phyloP scores from a whole-genome alignment of 2,888 invertebrate genomes.

The Stenchaetothrips biformis region DNA sequence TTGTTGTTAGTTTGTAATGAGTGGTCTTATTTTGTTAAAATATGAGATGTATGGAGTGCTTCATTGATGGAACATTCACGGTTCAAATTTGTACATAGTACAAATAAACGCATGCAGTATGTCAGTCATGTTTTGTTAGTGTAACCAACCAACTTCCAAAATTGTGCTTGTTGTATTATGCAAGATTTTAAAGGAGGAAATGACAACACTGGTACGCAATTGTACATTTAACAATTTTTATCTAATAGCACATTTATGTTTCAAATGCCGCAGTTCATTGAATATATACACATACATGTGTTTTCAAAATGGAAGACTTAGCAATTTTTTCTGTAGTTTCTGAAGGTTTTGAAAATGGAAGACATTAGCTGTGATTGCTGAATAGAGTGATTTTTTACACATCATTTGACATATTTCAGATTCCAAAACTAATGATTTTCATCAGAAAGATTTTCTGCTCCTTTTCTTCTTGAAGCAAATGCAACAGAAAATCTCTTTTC shows the following conservation, averaged over 20 bases:
- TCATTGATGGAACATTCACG: neutral
- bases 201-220: neutral
- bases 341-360: neutral
- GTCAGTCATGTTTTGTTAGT: neutral
- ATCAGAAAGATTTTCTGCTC: neutral
- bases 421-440: neutral
- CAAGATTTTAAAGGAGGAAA: neutral
- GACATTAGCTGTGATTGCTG: neutral
- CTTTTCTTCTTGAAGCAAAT: neutral
- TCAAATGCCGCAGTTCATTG: neutral
- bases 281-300: neutral
- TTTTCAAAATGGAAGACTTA: neutral
- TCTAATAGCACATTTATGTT: neutral
- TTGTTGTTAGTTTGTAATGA: too few species aligned
- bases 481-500: neutral
- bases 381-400: neutral
- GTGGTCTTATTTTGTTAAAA: too few species aligned
- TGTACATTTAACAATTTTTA: slow-evolving; percentile 23
- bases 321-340: neutral
- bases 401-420: neutral
- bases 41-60: too few species aligned
- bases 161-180: neutral
- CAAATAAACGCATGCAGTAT: neutral
- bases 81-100: neutral
- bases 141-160: neutral